These are phyloP conservation scores for Syrista parreyssii DNA, from an alignment of 2,888 invertebrate genomes.

Conservation along the genomic window DNA sequence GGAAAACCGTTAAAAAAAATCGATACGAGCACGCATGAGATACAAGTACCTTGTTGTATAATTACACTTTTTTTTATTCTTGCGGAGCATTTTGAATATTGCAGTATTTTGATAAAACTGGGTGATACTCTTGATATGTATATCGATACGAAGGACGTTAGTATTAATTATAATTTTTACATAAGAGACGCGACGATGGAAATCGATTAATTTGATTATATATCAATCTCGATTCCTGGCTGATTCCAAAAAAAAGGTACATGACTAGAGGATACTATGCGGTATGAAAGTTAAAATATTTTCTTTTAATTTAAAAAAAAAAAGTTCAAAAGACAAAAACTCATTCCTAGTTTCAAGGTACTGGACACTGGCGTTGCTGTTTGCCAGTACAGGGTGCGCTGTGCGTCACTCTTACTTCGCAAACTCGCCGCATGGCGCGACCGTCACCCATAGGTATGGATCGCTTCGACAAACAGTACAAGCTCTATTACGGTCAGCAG, in stretches of 20 bases:
- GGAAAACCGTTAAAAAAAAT: neutral
- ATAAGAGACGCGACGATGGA: neutral
- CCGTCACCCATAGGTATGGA: neutral
- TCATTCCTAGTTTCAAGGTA: no score
- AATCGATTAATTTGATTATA: neutral
- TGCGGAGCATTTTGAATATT: neutral
- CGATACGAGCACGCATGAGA: neutral
- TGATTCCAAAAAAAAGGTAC: neutral
- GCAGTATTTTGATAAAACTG: neutral
- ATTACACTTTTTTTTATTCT: neutral
- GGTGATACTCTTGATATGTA: neutral
- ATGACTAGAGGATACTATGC: neutral
- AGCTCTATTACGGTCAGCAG: neutral
- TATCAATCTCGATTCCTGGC: neutral
- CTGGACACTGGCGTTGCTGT: neutral
- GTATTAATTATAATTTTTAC: neutral
- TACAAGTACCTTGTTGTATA: neutral
- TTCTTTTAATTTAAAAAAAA: neutral
- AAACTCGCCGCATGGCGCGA: neutral
- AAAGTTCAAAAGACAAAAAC: neutral
- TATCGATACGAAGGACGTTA: neutral
- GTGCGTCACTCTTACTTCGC: neutral
- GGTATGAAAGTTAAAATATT: neutral
- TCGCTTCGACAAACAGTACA: neutral
- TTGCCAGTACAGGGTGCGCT: neutral